These are phyloP conservation scores for Dendrolimus punctatus DNA, from an alignment of 1,140 invertebrate genomes.

Conservation along the genomic window DNA sequence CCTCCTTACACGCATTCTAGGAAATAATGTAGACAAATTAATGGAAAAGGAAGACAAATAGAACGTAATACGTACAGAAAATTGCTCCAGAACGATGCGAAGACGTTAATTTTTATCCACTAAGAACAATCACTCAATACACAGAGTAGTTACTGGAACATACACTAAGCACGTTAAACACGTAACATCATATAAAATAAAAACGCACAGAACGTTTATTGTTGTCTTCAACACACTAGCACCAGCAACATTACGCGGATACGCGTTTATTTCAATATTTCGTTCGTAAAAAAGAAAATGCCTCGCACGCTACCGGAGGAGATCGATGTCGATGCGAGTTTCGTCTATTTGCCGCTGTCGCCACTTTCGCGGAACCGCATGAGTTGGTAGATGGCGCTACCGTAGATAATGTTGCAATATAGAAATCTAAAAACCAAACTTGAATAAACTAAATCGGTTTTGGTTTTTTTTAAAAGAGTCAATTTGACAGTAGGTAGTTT, in stretches of 20 bases:
- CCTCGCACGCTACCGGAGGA: slow-evolving; percentile 44
- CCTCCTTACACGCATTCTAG: slow-evolving; percentile 11
- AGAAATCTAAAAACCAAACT: no score
- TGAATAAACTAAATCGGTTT: no score
- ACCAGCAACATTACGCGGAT: slow-evolving; percentile 54
- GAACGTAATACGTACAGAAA: slow-evolving; percentile 45
- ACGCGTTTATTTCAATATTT: slow-evolving; percentile 44
- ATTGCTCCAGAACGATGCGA: slow-evolving; percentile 30
- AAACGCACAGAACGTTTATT: slow-evolving; percentile 45
- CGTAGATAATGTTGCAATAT: neutral
- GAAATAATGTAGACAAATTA: slow-evolving; percentile 22
- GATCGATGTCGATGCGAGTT: slow-evolving; percentile 60
- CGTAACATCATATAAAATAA: slow-evolving; percentile 49
- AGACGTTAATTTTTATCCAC: slow-evolving; percentile 40
- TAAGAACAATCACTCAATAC: slow-evolving; percentile 34
- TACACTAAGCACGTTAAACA: slow-evolving; percentile 59
- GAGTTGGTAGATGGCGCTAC: slow-evolving; percentile 33
- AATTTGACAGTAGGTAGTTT: no score
- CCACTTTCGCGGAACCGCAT: slow-evolving; percentile 22
- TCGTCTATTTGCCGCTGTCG: slow-evolving; percentile 42
- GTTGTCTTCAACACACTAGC: slow-evolving; percentile 56
- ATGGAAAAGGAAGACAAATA: slow-evolving; percentile 24
- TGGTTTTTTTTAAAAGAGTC: no score
- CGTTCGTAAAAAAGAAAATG: slow-evolving; percentile 41
- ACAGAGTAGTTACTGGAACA: slow-evolving; percentile 36